These are phyloP conservation scores for Trypoxylon attenuatum DNA, from an alignment of 2,888 invertebrate species.

Conservation along the genomic window DNA sequence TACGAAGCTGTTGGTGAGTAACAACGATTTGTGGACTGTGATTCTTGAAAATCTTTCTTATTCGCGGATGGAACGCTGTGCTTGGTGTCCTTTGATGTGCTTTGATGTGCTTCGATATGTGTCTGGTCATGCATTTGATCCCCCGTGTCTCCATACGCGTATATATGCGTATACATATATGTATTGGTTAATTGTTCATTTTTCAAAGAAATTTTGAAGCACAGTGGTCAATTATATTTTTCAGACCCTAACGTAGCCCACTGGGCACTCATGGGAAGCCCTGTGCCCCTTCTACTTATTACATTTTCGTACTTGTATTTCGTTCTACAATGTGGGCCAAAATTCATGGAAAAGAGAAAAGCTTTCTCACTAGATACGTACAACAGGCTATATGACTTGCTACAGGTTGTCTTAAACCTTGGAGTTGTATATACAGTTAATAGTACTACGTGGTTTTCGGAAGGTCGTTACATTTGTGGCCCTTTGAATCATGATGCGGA, in stretches of 20 bases:
- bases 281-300: conserved; percentile 76
- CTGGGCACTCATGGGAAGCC: conserved; percentile 75
- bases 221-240: too few species aligned
- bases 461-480: conserved; percentile 78
- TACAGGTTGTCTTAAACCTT: conserved; percentile 78
- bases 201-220: too few species aligned
- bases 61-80: too few species aligned
- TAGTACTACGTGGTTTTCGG: conserved; percentile 3
- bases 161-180: too few species aligned
- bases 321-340: conserved; percentile 79
- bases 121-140: not conserved
- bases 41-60: too few species aligned
- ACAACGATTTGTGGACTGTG: too few species aligned
- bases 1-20: conserved; percentile 6
- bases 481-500: conserved; percentile 33
- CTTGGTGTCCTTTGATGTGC: not conserved
- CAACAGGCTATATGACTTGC: conserved; percentile 86
- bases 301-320: conserved; percentile 77
- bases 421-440: conserved; percentile 78
- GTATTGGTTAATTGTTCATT: too few species aligned
- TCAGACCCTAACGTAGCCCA: not conserved
- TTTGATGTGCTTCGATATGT: not conserved
- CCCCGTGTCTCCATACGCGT: not conserved
- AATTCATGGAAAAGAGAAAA: conserved; percentile 82
- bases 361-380: conserved; percentile 81